Evolutionary conservation across 2,888 invertebrate species (phyloP).

Genomic region (Watsonalla binaria): DNA sequence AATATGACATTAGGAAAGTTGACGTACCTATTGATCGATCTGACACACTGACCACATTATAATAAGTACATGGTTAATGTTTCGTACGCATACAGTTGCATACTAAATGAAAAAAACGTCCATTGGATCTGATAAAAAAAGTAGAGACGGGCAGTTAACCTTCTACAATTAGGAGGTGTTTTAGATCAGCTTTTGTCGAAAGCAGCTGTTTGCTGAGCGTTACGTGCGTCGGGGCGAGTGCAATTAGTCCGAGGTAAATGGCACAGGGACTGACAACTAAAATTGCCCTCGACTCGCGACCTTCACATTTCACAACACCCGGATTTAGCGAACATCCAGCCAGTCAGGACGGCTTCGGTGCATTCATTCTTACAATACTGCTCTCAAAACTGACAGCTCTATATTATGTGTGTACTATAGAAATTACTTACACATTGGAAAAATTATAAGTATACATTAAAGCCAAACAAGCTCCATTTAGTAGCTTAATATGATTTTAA

Average conservation of each 20-base stretch:
- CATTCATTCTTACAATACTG: conserved; percentile 40
- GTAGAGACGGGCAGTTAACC: conserved; percentile 2
- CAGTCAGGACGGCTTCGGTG: conserved; percentile 38
- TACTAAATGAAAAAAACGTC: no score
- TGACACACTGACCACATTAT: no score
- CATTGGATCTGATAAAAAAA: neutral
- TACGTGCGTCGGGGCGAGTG: conserved; percentile 20
- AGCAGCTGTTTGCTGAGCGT: conserved; percentile 9
- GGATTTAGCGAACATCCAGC: conserved; percentile 72
- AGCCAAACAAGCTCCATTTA: no score
- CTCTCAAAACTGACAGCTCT: conserved; percentile 13
- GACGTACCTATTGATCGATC: neutral
- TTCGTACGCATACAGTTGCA: no score
- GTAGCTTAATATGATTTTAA: no score
- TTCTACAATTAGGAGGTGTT: conserved; percentile 6
- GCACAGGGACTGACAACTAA: conserved; percentile 67
- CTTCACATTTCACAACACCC: conserved; percentile 77
- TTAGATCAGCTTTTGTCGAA: conserved; percentile 13
- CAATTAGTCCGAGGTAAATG: conserved; percentile 51
- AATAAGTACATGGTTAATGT: no score
- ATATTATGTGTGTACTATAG: conserved; percentile 1
- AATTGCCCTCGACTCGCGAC: conserved; percentile 64
- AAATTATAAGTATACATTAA: no score
- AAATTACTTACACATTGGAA: no score
- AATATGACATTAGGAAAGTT: no score